These are phyloP conservation scores for Syncerus caffer DNA, from an alignment of 2,797 vertebrate species.

Conservation along the genomic window DNA sequence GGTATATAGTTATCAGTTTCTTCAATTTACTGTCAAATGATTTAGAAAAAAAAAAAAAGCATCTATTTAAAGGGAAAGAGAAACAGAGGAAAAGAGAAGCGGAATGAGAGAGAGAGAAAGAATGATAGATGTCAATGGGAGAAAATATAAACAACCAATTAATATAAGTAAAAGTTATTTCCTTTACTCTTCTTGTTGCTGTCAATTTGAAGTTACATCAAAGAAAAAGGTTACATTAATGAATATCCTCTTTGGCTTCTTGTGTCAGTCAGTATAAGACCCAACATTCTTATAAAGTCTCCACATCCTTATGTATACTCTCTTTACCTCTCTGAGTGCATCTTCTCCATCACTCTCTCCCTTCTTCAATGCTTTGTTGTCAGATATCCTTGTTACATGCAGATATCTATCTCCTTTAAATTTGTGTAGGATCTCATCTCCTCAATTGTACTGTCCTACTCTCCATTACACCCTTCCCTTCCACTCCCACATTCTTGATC, in stretches of 20 bases:
- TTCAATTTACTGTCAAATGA: neutral
- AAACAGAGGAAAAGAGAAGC: neutral
- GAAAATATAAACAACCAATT: neutral
- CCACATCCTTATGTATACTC: neutral
- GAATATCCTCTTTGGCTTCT: neutral
- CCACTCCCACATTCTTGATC: neutral
- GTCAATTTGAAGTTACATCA: neutral
- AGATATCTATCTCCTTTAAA: neutral
- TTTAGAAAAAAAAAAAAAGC: neutral
- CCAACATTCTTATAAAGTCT: neutral
- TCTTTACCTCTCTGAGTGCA: neutral
- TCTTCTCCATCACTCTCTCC: neutral
- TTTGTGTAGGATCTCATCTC: neutral
- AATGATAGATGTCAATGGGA: neutral
- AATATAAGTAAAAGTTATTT: neutral
- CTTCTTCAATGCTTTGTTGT: neutral
- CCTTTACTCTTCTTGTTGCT: neutral
- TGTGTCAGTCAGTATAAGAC: neutral
- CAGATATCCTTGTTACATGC: neutral
- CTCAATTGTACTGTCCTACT: neutral
- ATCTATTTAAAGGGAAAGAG: neutral
- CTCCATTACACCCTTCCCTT: neutral
- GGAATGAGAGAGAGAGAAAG: neutral
- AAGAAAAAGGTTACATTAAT: neutral
- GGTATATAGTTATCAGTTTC: neutral